Conservation (phyloP, 1,140 invertebrate genomes). For the Eurosta solidaginis region DNA sequence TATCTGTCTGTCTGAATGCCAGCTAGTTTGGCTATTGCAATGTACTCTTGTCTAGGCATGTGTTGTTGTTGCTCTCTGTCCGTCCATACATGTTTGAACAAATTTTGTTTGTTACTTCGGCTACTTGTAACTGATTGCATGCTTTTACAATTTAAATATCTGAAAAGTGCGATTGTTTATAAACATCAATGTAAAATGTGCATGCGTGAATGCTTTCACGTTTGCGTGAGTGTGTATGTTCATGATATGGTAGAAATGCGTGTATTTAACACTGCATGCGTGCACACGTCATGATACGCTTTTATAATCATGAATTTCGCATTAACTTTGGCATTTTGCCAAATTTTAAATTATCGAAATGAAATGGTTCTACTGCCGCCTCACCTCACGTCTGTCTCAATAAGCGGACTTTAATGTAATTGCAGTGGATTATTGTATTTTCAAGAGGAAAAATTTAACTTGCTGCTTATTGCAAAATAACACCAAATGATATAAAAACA, state of each 20-base stretch:
- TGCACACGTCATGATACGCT: conserved; percentile 32
- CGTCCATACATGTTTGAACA: not conserved
- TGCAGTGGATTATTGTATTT: too few species aligned
- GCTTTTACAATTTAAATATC: not conserved
- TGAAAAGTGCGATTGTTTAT: not conserved
- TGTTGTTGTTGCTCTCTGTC: not conserved
- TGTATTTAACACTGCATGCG: conserved; percentile 11
- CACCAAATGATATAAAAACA: too few species aligned
- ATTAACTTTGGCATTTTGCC: conserved; percentile 35
- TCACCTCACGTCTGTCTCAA: not conserved
- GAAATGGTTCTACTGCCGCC: conserved; percentile 9
- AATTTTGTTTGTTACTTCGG: not conserved
- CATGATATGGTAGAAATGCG: not conserved
- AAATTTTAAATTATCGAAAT: conserved; percentile 33
- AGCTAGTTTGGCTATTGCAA: not conserved
- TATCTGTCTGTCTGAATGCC: not conserved
- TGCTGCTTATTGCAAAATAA: too few species aligned
- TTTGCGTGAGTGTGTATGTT: not conserved
- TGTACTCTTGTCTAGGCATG: not conserved
- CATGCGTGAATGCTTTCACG: not conserved
- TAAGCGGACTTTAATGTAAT: not conserved
- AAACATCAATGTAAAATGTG: not conserved
- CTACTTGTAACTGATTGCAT: not conserved
- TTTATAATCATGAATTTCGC: conserved; percentile 31
- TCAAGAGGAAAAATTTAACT: too few species aligned